phyloP scores from a whole-genome alignment of 2,113 vertebrate genomes.

The Zosterops hypoxanthus region DNA sequence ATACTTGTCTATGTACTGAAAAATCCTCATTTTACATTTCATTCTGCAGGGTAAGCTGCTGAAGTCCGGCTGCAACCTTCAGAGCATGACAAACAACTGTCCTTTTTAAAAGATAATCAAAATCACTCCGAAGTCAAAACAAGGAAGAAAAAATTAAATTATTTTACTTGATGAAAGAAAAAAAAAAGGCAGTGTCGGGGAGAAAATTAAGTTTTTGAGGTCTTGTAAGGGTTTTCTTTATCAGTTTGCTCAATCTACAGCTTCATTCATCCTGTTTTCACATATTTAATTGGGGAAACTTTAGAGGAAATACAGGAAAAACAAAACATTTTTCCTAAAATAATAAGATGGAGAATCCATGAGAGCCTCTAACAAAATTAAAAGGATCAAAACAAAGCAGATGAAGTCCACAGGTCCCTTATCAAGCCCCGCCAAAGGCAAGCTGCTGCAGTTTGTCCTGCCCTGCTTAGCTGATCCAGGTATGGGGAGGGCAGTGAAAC shows the following conservation, averaged over 20 bases:
- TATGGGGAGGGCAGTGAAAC: not conserved
- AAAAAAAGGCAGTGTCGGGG: not conserved
- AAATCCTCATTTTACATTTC: conserved; percentile 11
- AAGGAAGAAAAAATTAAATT: not conserved
- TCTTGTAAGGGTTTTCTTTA: not conserved
- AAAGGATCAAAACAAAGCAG: not conserved
- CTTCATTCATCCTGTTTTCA: not conserved
- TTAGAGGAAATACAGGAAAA: not conserved
- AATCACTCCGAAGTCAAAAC: not conserved
- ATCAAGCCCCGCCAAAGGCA: not conserved
- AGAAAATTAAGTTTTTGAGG: not conserved
- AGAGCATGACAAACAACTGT: not conserved
- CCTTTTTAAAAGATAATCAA: not conserved
- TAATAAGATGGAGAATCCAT: not conserved
- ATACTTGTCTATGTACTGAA: conserved; percentile 17
- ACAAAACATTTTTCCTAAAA: not conserved
- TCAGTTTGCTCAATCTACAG: not conserved
- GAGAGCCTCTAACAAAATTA: not conserved
- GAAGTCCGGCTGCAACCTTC: not conserved
- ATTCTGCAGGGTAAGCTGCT: not conserved
- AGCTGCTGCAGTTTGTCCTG: not conserved
- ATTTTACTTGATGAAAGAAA: not conserved
- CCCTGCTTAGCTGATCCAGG: not conserved
- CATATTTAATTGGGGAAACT: not conserved
- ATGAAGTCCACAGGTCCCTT: not conserved